Conservation (phyloP, 2,797 vertebrate genomes). For the Sparidentex hasta region DNA sequence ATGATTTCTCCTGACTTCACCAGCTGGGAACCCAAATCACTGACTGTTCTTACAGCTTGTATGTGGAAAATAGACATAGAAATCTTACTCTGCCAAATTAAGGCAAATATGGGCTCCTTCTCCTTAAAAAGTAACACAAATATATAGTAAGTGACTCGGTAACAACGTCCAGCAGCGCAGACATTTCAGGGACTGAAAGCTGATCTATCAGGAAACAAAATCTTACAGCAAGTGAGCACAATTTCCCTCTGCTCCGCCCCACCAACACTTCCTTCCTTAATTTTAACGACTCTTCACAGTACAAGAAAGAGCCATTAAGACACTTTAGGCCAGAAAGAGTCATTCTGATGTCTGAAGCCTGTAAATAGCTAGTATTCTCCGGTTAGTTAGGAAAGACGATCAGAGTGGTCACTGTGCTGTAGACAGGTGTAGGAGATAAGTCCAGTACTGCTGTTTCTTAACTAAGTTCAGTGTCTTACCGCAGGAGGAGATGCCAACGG, state of each 20-base stretch:
- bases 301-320: background rate
- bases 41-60: no score
- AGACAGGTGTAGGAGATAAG: background rate
- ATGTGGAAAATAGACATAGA: no score
- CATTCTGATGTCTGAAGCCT: background rate
- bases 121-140: background rate
- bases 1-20: no score
- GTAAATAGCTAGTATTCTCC: background rate
- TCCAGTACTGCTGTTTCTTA: no score
- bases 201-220: background rate
- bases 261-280: slow-evolving; percentile 16
- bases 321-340: background rate
- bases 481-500: slow-evolving; percentile 92
- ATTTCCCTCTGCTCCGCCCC: background rate
- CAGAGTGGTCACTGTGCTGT: background rate
- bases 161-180: background rate
- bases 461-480: slow-evolving; percentile 83
- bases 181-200: background rate
- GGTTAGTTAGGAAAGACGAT: background rate
- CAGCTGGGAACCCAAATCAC: no score
- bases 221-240: background rate
- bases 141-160: background rate
- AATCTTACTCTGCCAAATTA: no score
- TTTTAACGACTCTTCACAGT: background rate
- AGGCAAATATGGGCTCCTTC: background rate